A percentile compares a stretch with the other conserved stretches of the same genome.
phyloP scores from a whole-genome alignment of 1,140 invertebrate genomes.

The Macrotrachela quadricornifera region DNA sequence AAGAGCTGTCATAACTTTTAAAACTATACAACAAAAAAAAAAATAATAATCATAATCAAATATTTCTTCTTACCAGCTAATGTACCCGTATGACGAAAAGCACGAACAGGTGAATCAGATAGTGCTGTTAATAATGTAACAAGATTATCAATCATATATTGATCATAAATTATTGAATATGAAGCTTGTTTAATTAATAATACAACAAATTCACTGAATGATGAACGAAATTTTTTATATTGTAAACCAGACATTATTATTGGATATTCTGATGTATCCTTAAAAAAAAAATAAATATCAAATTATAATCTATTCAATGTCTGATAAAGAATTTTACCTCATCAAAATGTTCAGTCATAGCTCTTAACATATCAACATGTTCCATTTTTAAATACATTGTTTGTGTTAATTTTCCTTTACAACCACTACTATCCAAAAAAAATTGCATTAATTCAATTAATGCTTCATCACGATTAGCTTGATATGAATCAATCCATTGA shows the following conservation, averaged over 20 bases:
- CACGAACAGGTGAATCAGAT: constrained; percentile 91
- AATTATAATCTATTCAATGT: not conserved
- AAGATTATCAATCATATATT: constrained; percentile 95
- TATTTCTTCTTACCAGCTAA: constrained; percentile 36
- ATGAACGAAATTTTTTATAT: constrained; percentile 86
- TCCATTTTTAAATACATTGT: constrained; percentile 11
- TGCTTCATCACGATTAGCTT: constrained; percentile 58
- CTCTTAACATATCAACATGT: constrained; percentile 8
- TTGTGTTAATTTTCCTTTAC: constrained; percentile 89
- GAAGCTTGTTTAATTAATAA: constrained; percentile 88
- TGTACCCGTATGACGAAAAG: constrained; percentile 93
- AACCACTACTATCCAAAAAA: constrained; percentile 88
- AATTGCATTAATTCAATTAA: constrained; percentile 88
- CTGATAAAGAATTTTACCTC: no score
- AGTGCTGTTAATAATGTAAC: constrained; percentile 86
- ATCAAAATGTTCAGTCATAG: not conserved
- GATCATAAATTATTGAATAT: constrained; percentile 96
- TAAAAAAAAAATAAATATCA: no score
- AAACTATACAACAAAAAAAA: constrained; percentile 36
- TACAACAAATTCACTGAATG: constrained; percentile 94
- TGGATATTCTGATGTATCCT: constrained; percentile 52
- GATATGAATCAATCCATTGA: constrained; percentile 96
- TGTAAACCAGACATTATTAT: constrained; percentile 83
- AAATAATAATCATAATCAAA: no score
- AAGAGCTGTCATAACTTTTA: constrained; percentile 96